Percentiles rank a stretch among this genome's conserved stretches.
phyloP scores from a whole-genome alignment of 2,797 vertebrate species.

The Parambassis ranga region DNA sequence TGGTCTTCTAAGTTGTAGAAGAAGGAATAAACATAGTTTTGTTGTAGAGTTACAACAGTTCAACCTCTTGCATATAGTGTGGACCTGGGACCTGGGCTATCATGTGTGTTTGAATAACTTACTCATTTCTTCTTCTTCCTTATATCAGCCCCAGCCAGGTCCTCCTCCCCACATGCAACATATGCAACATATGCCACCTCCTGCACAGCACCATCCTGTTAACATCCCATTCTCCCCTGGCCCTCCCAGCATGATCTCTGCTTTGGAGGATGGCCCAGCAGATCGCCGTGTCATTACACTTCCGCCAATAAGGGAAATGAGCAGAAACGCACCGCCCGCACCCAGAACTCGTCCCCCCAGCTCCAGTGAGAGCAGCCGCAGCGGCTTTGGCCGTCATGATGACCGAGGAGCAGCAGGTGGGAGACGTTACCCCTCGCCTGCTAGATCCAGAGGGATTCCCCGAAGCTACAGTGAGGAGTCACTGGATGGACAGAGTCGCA shows the following conservation, averaged over 20 bases:
- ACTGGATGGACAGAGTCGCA: slow-evolving; percentile 66
- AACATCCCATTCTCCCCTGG: slow-evolving; percentile 73
- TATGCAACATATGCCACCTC: slow-evolving; percentile 64
- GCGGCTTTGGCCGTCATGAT: slow-evolving; percentile 61
- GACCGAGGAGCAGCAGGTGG: slow-evolving; percentile 37
- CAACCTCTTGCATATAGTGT: too few relatives aligned
- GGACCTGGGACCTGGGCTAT: too few relatives aligned
- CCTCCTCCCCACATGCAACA: slow-evolving; percentile 47
- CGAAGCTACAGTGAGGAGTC: slow-evolving; percentile 85
- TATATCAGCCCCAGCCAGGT: slow-evolving; percentile 34
- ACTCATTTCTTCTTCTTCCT: background rate
- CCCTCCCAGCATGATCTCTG: slow-evolving; percentile 91
- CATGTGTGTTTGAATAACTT: too few relatives aligned
- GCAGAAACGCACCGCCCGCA: slow-evolving; percentile 51
- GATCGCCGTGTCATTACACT: slow-evolving; percentile 84
- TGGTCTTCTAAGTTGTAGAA: too few relatives aligned
- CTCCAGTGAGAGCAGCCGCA: slow-evolving; percentile 76
- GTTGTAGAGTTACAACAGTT: too few relatives aligned
- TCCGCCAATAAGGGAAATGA: slow-evolving; percentile 77
- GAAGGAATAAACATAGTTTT: too few relatives aligned
- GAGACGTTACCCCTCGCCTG: slow-evolving; percentile 68
- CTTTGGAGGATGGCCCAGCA: slow-evolving; percentile 79
- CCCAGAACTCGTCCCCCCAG: slow-evolving; percentile 65
- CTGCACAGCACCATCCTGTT: slow-evolving; percentile 66
- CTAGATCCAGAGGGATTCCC: slow-evolving; percentile 68